Base-by-base conservation (phyloP, 2,888 invertebrate species). In the Plebejus melissa region DNA sequence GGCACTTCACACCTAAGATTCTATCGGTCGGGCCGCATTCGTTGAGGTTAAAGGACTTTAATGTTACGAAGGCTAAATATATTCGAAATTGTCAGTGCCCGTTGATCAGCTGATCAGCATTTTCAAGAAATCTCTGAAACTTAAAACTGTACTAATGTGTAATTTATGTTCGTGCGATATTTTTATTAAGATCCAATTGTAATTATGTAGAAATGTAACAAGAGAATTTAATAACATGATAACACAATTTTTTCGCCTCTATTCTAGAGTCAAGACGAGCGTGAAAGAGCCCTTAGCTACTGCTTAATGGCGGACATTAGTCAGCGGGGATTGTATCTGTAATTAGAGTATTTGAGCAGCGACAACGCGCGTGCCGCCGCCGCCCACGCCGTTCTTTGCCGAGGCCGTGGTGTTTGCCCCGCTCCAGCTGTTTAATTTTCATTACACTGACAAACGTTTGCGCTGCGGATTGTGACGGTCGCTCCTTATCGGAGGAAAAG, bases 371-470 rank as follows among this genome's bases (percentile, higher is more conserved):
- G 65, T 36, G 65, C 65, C 65, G 28, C 9, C 65, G 32, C 36
- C 65, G 32, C 32, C 65, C 65, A 6, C 65, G 65, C 65, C 65
- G 16, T 13, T 32, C 65, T 65, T 65, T 65, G 65, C 32, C 3
- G 4, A 65, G 65, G 11, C 65, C 65, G 65, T 16, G 32, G 65
- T 65, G 32, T 65, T 65, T 36, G 65, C 65, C 4, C 32, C 4
- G 13, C 65, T 32, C 32, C 32, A 32, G 11, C 32, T 32, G 32
- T 65, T 65, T 65, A 65, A 65, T 65, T 65, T 65, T 36, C 32
- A 65, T 65, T 65, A 65, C 32, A 65, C 65, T 65, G 4, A 65
- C 65, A 65, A 65, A 65, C 65, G 28, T 65, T 65, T 65, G 65
- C 65, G 36, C 13, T 65, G 32, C 65, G 6, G 65, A 16, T 65